These are phyloP conservation scores for Coelopa pilipes DNA, from an alignment of 2,888 invertebrate species.

Conservation along the genomic window DNA sequence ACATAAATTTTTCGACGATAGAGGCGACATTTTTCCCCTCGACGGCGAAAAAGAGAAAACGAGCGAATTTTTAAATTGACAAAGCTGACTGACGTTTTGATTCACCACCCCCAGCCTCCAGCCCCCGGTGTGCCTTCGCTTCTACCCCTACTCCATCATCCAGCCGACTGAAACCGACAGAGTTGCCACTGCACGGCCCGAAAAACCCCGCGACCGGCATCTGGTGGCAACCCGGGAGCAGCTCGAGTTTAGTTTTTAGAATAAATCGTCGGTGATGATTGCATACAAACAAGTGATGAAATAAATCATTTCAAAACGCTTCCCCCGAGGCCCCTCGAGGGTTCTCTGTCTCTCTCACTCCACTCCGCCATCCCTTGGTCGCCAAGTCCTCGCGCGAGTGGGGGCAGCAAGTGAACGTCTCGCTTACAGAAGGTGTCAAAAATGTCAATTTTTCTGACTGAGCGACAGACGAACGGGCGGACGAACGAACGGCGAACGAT, in stretches of 20 bases:
- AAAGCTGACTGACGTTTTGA: constrained; percentile 32
- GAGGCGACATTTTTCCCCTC: neutral
- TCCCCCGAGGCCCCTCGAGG: constrained; percentile 10
- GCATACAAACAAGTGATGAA: constrained; percentile 56
- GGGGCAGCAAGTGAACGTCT: constrained; percentile 56
- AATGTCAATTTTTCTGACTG: constrained; percentile 57
- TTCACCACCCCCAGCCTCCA: constrained; percentile 27
- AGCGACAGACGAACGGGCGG: neutral
- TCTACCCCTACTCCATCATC: neutral
- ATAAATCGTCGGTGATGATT: constrained; percentile 37
- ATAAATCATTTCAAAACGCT: constrained; percentile 58
- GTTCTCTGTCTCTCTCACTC: neutral
- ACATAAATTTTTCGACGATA: no score
- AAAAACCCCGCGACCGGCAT: neutral
- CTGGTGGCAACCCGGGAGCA: neutral
- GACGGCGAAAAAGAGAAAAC: no score
- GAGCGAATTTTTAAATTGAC: constrained; percentile 19
- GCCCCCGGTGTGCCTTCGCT: neutral
- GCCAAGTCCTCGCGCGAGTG: neutral
- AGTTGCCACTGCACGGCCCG: neutral
- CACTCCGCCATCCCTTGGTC: no score
- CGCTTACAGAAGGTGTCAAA: constrained; percentile 63
- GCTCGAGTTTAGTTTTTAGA: constrained; percentile 20
- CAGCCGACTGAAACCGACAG: neutral
- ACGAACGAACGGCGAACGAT: neutral